These are phyloP conservation scores for Ptyas mucosa DNA, from an alignment of 2,113 vertebrate species.

Conservation along the genomic window DNA sequence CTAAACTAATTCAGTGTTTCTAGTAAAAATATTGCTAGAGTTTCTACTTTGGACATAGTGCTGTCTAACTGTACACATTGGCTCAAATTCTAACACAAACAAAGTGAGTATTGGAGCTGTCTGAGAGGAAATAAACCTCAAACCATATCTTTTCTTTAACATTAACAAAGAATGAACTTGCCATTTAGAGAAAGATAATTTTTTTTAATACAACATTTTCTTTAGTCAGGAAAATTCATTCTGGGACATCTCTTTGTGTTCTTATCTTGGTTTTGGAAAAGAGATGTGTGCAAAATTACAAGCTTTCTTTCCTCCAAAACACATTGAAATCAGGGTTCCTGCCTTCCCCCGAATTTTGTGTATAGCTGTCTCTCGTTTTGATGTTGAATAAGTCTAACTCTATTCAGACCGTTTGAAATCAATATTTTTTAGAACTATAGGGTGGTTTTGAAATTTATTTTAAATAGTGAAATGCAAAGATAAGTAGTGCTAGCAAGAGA, in stretches of 20 bases:
- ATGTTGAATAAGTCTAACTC: constrained; percentile 39
- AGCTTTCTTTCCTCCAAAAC: neutral
- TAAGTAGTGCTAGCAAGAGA: neutral
- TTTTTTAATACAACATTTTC: constrained; percentile 8
- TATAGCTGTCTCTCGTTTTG: neutral
- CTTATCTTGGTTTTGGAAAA: neutral
- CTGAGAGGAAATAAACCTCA: neutral
- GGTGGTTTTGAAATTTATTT: neutral
- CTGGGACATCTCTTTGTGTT: neutral
- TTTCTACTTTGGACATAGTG: neutral
- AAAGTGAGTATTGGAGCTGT: neutral
- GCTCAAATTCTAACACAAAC: neutral
- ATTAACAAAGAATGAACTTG: constrained; percentile 5
- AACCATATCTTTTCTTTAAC: neutral
- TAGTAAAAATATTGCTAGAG: neutral
- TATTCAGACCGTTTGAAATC: constrained; percentile 41
- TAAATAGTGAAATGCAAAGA: neutral
- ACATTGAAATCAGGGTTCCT: neutral
- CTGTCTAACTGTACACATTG: neutral
- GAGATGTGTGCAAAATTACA: neutral
- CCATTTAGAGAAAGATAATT: neutral
- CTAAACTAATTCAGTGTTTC: neutral
- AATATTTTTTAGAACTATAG: constrained; percentile 31
- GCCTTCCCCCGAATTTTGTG: neutral
- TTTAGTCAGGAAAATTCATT: neutral